Conservation (phyloP, 2,797 vertebrate species). For the Rhinogobio ventralis region DNA sequence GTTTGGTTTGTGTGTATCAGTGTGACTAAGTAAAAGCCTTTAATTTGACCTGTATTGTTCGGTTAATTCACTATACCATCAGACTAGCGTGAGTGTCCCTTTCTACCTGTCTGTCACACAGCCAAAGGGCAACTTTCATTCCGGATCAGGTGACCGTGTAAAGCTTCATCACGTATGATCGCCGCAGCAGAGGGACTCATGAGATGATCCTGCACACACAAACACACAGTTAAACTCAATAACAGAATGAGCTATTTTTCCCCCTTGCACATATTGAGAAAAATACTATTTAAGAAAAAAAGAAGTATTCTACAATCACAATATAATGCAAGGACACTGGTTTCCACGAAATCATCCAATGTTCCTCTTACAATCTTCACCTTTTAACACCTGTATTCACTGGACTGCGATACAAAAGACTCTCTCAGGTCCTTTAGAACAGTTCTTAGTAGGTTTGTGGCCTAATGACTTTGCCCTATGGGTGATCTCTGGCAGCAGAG, state of each 20-base stretch:
- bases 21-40: slow-evolving; percentile 59
- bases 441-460: slow-evolving; percentile 5
- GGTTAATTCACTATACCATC: slow-evolving; percentile 61
- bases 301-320: not conserved
- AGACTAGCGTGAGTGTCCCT: slow-evolving; percentile 57
- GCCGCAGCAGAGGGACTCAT: slow-evolving; percentile 47
- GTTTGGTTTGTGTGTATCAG: slow-evolving; percentile 35
- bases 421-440: not conserved
- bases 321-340: slow-evolving; percentile 7
- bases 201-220: slow-evolving; percentile 55
- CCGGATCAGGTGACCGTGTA: slow-evolving; percentile 74
- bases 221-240: slow-evolving; percentile 69
- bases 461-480: slow-evolving; percentile 21
- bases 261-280: not conserved
- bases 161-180: slow-evolving; percentile 60
- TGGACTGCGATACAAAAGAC: not conserved
- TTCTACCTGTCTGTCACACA: slow-evolving; percentile 53
- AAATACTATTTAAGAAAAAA: not conserved
- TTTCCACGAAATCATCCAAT: not conserved
- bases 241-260: slow-evolving; percentile 40
- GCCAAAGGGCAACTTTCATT: slow-evolving; percentile 72
- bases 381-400: slow-evolving; percentile 11
- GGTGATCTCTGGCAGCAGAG: not conserved
- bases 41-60: slow-evolving; percentile 62
- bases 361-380: not conserved